phyloP scores from a whole-genome alignment of 1,140 invertebrate genomes.

The Palaemon carinicauda region DNA sequence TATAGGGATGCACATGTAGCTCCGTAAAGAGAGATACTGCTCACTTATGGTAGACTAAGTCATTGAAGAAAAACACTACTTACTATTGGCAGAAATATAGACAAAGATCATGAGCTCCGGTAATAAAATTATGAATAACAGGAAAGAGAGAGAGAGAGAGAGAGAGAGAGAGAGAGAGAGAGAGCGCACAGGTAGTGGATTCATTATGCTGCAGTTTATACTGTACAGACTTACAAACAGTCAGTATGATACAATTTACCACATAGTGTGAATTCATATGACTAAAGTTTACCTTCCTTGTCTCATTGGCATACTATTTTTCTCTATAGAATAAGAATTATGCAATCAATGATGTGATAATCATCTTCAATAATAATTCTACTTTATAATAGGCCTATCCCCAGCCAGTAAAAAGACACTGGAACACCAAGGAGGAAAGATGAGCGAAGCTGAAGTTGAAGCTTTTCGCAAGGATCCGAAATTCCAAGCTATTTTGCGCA shows the following conservation, averaged over 20 bases:
- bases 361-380: neutral
- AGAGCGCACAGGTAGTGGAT: neutral
- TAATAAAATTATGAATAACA: too few relatives aligned
- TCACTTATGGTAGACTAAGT: too few relatives aligned
- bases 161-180: neutral
- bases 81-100: neutral
- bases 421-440: constrained; percentile 26
- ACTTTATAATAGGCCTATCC: neutral
- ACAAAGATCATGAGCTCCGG: too few relatives aligned
- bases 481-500: constrained; percentile 17
- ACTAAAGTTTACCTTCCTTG: neutral
- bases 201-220: neutral
- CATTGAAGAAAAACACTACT: too few relatives aligned
- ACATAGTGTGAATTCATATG: too few relatives aligned
- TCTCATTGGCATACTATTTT: neutral
- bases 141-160: neutral
- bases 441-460: constrained; percentile 4
- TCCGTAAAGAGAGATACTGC: neutral
- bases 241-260: too few relatives aligned
- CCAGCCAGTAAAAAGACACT: constrained; percentile 20
- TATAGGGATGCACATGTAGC: too few relatives aligned
- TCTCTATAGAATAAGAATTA: neutral
- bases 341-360: neutral
- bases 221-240: too few relatives aligned
- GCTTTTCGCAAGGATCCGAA: neutral